Percentiles rank a stretch among this genome's conserved stretches.
Conservation (phyloP, 1,140 invertebrate genomes). For the Apis laboriosa region DNA sequence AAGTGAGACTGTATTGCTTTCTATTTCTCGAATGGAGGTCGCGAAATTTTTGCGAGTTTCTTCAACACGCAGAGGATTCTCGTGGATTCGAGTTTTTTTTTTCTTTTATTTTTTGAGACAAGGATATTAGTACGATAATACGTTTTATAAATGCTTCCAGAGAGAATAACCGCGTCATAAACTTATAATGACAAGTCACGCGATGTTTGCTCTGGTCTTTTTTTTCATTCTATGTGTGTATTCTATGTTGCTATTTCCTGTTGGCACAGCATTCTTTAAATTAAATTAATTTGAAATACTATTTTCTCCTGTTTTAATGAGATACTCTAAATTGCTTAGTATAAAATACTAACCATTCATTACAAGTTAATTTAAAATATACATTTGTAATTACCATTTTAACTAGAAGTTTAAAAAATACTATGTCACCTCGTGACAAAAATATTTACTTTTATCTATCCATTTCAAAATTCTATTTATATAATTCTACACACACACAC, state of each 20-base stretch:
- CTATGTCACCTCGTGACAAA: no score
- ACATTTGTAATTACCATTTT: no score
- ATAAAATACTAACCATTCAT: no score
- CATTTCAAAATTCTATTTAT: no score
- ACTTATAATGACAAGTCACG: constrained; percentile 39
- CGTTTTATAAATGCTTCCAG: constrained; percentile 38
- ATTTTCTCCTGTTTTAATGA: no score
- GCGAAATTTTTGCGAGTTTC: constrained; percentile 21
- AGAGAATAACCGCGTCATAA: constrained; percentile 46
- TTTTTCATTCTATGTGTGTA: constrained; percentile 1
- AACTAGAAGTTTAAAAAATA: no score
- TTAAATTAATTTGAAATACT: no score
- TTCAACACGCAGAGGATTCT: background rate
- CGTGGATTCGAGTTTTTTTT: constrained; percentile 18
- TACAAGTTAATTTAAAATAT: no score
- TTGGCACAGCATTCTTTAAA: no score
- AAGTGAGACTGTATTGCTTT: constrained; percentile 24
- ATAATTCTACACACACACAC: no score
- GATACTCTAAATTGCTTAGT: no score
- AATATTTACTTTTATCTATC: no score
- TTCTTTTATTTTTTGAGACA: constrained; percentile 9
- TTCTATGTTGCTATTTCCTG: background rate
- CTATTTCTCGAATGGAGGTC: constrained; percentile 13
- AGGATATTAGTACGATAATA: constrained; percentile 44
- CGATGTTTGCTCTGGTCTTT: constrained; percentile 6